Conservation (phyloP, 2,113 vertebrate genomes). For the Oplegnathus fasciatus region DNA sequence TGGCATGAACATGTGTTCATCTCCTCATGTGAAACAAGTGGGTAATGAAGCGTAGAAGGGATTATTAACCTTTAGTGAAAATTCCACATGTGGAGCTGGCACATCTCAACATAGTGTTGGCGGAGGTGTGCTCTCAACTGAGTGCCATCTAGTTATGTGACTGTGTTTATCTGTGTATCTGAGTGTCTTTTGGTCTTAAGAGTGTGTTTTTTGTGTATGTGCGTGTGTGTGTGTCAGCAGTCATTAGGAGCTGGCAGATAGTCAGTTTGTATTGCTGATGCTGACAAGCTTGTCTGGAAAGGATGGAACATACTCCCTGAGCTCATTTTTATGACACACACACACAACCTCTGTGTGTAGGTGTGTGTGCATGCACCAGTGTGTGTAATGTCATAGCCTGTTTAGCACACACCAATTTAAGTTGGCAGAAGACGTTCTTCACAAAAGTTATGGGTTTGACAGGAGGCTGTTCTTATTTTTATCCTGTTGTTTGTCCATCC, state of each 20-base stretch:
- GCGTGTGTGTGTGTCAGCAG: slow-evolving; percentile 44
- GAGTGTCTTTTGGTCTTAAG: slow-evolving; percentile 26
- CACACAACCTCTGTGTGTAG: slow-evolving; percentile 24
- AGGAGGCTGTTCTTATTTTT: slow-evolving; percentile 32
- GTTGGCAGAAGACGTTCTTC: slow-evolving; percentile 37
- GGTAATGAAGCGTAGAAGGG: slow-evolving; percentile 10
- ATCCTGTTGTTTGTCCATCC: slow-evolving; percentile 40
- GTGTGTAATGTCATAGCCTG: slow-evolving; percentile 42
- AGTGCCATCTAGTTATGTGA: slow-evolving; percentile 20
- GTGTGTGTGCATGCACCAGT: slow-evolving; percentile 23
- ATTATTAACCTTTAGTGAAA: slow-evolving; percentile 28
- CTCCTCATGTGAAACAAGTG: slow-evolving; percentile 7
- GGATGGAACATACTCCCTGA: slow-evolving; percentile 55
- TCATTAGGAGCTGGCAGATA: slow-evolving; percentile 70
- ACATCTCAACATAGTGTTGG: slow-evolving; percentile 4
- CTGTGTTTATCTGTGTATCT: slow-evolving; percentile 39
- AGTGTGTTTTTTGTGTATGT: not conserved
- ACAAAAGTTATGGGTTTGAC: slow-evolving; percentile 47
- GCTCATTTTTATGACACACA: slow-evolving; percentile 60
- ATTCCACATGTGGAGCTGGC: not conserved
- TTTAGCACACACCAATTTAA: slow-evolving; percentile 51
- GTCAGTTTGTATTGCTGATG: slow-evolving; percentile 65
- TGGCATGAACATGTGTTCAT: slow-evolving; percentile 3
- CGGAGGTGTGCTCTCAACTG: slow-evolving; percentile 7
- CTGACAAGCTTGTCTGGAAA: slow-evolving; percentile 68